Percentiles rank a stretch among this genome's conserved stretches.
Conservation (phyloP, 2,797 vertebrate species). For the Dallia pectoralis region DNA sequence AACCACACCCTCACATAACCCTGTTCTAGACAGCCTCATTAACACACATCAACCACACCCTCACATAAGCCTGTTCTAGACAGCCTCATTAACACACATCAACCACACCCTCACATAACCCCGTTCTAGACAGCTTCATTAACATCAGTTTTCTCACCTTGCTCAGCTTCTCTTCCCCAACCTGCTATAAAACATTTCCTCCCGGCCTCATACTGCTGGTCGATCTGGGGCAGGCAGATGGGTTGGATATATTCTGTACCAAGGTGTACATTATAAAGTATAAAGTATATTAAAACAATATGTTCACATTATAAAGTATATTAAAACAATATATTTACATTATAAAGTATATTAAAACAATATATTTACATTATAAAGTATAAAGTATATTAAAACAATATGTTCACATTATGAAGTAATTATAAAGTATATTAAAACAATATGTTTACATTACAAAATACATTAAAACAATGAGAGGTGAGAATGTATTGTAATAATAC, state of each 20-base stretch:
- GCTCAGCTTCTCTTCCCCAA: conserved; percentile 74
- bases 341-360: no score
- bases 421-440: conserved; percentile 18
- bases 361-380: no score
- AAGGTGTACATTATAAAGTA: no score
- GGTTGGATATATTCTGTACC: conserved; percentile 83
- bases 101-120: conserved; percentile 38
- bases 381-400: no score
- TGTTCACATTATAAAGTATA: conserved; percentile 3
- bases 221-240: conserved; percentile 80
- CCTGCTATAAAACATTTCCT: conserved; percentile 83
- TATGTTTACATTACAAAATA: conserved; percentile 1
- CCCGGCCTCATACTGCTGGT: conserved; percentile 71
- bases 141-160: conserved; percentile 63
- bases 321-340: no score
- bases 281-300: conserved; percentile 11
- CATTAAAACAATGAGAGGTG: no score
- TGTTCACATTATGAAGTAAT: no score
- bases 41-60: conserved; percentile 24
- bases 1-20: no score
- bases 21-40: neutral
- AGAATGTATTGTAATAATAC: no score
- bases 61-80: no score
- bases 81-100: neutral
- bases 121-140: conserved; percentile 23